Conservation (phyloP, 2,113 vertebrate genomes). For the Trematomus loennbergii region DNA sequence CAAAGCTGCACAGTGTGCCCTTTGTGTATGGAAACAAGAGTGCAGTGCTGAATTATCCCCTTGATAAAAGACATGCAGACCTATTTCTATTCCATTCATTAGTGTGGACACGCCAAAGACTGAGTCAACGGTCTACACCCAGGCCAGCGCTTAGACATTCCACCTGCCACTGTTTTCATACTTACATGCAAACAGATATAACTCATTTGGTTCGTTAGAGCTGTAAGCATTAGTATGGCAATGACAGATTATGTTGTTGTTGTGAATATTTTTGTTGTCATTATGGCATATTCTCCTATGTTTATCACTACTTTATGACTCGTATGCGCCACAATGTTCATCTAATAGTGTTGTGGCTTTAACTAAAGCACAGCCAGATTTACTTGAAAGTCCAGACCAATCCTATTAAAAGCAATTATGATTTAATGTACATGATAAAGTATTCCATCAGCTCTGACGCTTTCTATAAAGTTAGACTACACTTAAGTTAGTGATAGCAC, state of each 20-base stretch:
- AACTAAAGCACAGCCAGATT: no score
- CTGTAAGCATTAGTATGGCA: not conserved
- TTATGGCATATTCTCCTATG: no score
- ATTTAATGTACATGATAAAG: no score
- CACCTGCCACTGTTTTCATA: constrained; percentile 46
- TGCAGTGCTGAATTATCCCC: constrained; percentile 69
- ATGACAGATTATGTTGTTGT: not conserved
- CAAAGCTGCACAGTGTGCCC: constrained; percentile 68
- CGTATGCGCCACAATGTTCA: no score
- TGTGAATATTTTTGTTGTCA: not conserved
- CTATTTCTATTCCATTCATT: constrained; percentile 69
- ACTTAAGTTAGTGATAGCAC: not conserved
- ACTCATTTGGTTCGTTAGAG: not conserved
- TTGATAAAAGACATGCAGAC: constrained; percentile 68
- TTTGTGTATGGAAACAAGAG: constrained; percentile 78
- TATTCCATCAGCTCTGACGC: no score
- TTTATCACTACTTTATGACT: no score
- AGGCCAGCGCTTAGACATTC: constrained; percentile 33
- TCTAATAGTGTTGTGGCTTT: no score
- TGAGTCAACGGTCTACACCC: constrained; percentile 38
- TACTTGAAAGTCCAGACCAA: no score
- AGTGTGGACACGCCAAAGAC: constrained; percentile 54
- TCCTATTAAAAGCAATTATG: no score
- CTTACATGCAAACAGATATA: not conserved
- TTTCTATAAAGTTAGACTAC: no score